These are phyloP conservation scores for Sylvia borin DNA, from an alignment of 2,797 vertebrate species.

Conservation along the genomic window DNA sequence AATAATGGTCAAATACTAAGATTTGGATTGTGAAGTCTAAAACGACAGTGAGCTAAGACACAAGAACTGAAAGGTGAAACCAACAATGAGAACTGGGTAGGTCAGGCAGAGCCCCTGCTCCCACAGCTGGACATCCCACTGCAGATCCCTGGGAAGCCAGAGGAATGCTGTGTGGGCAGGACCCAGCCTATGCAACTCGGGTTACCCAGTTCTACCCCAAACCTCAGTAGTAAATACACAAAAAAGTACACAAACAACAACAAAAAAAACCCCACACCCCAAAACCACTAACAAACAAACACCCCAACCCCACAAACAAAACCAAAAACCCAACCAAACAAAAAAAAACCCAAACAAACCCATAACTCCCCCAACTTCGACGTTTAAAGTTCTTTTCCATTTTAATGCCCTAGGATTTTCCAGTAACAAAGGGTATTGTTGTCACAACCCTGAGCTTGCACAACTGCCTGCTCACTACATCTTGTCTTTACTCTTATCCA, in stretches of 20 bases:
- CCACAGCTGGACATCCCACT: neutral
- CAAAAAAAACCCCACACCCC: neutral
- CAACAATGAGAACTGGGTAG: neutral
- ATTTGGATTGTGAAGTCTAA: neutral
- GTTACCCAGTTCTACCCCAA: neutral
- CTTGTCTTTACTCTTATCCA: neutral
- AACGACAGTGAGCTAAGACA: neutral
- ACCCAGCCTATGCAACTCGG: neutral
- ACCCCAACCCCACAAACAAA: too few relatives aligned
- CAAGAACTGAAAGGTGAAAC: neutral
- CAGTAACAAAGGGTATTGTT: constrained; percentile 44
- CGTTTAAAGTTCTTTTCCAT: neutral
- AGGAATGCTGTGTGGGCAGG: neutral
- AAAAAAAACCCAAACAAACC: neutral
- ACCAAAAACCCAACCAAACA: too few relatives aligned
- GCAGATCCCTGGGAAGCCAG: neutral
- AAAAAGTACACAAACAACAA: neutral
- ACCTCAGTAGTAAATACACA: neutral
- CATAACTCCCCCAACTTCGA: neutral
- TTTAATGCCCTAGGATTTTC: neutral
- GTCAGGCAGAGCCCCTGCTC: neutral
- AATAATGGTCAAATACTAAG: neutral
- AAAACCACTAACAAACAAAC: neutral
- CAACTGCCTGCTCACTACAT: neutral
- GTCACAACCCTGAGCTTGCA: neutral